Conservation (phyloP, 2,888 invertebrate genomes). For the Trilocha varians region DNA sequence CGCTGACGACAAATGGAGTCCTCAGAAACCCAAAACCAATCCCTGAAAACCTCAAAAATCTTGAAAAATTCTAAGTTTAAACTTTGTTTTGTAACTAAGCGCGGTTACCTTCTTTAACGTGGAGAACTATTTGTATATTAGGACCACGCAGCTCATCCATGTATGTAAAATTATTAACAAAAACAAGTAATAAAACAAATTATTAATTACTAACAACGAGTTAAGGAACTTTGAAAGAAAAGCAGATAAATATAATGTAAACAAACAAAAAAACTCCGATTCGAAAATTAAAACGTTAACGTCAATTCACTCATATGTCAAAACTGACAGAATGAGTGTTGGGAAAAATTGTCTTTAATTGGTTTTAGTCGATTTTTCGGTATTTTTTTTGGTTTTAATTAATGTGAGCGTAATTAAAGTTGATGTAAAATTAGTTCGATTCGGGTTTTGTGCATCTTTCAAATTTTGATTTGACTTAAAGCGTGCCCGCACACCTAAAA, state of each 20-base stretch:
- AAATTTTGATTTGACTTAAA: too few relatives aligned
- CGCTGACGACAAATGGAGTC: slow-evolving; percentile 71
- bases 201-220: not conserved
- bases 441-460: too few relatives aligned
- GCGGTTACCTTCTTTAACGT: slow-evolving; percentile 75
- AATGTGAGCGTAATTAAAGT: too few relatives aligned
- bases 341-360: too few relatives aligned
- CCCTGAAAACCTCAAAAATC: slow-evolving; percentile 51
- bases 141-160: slow-evolving; percentile 78
- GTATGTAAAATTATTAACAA: slow-evolving; percentile 13
- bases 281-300: too few relatives aligned
- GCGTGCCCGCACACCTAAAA: too few relatives aligned
- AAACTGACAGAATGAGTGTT: too few relatives aligned
- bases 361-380: too few relatives aligned
- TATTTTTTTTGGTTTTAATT: too few relatives aligned
- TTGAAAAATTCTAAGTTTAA: not conserved
- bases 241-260: not conserved
- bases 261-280: too few relatives aligned
- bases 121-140: slow-evolving; percentile 77
- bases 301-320: too few relatives aligned
- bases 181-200: not conserved
- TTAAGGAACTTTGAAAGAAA: not conserved
- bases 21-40: slow-evolving; percentile 72
- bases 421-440: too few relatives aligned
- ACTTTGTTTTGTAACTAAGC: not conserved